A percentile compares a stretch with the other conserved stretches of the same genome.
These are phyloP conservation scores for Lepidonotus clava DNA, from an alignment of 2,888 invertebrate species.

Conservation along the genomic window DNA sequence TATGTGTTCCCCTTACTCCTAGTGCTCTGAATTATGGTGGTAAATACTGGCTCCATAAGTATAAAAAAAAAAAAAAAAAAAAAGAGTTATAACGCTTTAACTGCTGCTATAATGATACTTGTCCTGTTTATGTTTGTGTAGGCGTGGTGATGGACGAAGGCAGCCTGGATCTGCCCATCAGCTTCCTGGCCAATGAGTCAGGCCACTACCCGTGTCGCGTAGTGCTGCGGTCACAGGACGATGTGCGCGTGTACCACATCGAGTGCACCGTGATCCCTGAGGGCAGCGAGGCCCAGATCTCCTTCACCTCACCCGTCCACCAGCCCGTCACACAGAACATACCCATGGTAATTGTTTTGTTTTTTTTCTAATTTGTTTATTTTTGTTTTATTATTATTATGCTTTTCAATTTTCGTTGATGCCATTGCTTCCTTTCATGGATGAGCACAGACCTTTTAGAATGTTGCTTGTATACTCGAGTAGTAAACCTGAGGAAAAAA, in stretches of 20 bases:
- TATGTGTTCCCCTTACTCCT: too few relatives aligned
- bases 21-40: too few relatives aligned
- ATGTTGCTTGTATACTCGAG: too few relatives aligned
- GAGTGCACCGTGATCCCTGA: constrained; percentile 79
- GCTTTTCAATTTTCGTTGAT: too few relatives aligned
- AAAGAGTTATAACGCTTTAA: too few relatives aligned
- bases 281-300: constrained; percentile 77
- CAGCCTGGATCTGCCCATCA: constrained; percentile 73
- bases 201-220: constrained; percentile 78
- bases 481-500: too few relatives aligned
- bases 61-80: too few relatives aligned
- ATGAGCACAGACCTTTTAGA: too few relatives aligned
- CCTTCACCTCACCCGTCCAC: constrained; percentile 77
- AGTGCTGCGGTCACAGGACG: constrained; percentile 72
- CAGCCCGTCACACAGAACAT: constrained; percentile 78
- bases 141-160: constrained; percentile 48
- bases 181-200: constrained; percentile 74
- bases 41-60: too few relatives aligned
- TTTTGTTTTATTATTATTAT: too few relatives aligned
- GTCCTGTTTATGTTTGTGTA: constrained; percentile 45
- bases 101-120: neutral
- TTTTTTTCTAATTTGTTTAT: too few relatives aligned
- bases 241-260: constrained; percentile 77
- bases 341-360: constrained; percentile 77
- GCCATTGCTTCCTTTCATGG: too few relatives aligned